Evolutionary conservation across 2,888 invertebrate genomes (phyloP).

Genomic region (Bellardia bayeri): DNA sequence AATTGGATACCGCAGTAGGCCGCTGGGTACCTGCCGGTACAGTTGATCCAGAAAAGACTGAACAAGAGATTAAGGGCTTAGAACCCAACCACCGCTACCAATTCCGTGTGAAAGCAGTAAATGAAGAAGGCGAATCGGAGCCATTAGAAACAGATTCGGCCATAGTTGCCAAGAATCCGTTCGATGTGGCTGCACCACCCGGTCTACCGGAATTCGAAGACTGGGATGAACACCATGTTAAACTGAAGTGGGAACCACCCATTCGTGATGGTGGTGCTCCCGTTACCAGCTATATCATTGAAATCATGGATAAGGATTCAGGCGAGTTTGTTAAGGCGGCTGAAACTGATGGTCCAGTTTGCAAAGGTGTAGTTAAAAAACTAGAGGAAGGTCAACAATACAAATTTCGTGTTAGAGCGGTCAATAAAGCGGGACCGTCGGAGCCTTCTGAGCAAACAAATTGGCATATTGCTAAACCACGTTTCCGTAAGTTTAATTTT

Average conservation of each 20-base stretch:
- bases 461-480: constrained; percentile 94
- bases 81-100: constrained; percentile 98
- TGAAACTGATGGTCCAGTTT: constrained; percentile 92
- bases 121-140: constrained; percentile 98
- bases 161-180: constrained; percentile 98
- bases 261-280: constrained; percentile 96
- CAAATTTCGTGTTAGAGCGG: constrained; percentile 96
- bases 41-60: constrained; percentile 91
- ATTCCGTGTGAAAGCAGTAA: constrained; percentile 98
- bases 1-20: constrained; percentile 95
- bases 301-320: constrained; percentile 95
- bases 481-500: constrained; percentile 89
- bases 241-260: constrained; percentile 95
- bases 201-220: constrained; percentile 96
- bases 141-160: constrained; percentile 95
- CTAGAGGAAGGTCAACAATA: constrained; percentile 97
- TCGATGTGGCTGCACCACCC: constrained; percentile 93
- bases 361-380: constrained; percentile 94
- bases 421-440: constrained; percentile 97
- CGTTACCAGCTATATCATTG: constrained; percentile 96
- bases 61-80: constrained; percentile 92
- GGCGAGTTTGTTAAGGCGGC: constrained; percentile 93
- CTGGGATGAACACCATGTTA: constrained; percentile 95
- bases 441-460: constrained; percentile 96
- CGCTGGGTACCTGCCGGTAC: constrained; percentile 95